phyloP scores from a whole-genome alignment of 2,797 vertebrate species.

The Rhinophrynus dorsalis region DNA sequence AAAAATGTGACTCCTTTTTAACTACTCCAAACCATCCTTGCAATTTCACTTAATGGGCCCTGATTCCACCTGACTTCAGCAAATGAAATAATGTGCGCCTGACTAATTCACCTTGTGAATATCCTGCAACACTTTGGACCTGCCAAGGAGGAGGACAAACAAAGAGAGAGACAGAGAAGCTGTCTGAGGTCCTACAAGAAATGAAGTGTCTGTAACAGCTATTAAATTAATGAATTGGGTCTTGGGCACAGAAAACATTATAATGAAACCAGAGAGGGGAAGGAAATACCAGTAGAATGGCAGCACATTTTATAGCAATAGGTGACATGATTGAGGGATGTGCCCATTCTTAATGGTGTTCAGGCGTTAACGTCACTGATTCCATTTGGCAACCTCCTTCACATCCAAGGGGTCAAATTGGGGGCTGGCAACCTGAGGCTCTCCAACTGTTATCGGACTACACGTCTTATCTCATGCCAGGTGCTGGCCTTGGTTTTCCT shows the following conservation, averaged over 20 bases:
- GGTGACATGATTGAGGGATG: too few species aligned
- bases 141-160: constrained; percentile 22
- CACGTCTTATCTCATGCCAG: too few species aligned
- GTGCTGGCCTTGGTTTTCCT: too few species aligned
- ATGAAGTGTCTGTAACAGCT: constrained; percentile 39
- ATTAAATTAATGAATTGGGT: constrained; percentile 8
- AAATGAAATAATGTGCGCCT: background rate
- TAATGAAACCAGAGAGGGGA: constrained; percentile 21
- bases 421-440: too few species aligned
- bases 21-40: too few species aligned
- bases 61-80: constrained; percentile 24
- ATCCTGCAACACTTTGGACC: constrained; percentile 23
- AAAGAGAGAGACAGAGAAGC: background rate
- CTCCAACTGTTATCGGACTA: too few species aligned
- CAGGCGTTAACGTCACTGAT: too few species aligned
- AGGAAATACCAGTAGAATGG: constrained; percentile 4
- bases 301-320: background rate
- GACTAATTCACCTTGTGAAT: constrained; percentile 12
- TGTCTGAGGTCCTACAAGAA: constrained; percentile 14
- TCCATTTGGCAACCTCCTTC: too few species aligned
- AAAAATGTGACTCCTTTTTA: too few species aligned
- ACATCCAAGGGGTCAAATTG: too few species aligned
- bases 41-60: background rate
- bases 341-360: too few species aligned
- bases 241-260: constrained; percentile 16